Evolutionary conservation across 2,797 vertebrate genomes (phyloP).

Genomic region (Alectoris magna): DNA sequence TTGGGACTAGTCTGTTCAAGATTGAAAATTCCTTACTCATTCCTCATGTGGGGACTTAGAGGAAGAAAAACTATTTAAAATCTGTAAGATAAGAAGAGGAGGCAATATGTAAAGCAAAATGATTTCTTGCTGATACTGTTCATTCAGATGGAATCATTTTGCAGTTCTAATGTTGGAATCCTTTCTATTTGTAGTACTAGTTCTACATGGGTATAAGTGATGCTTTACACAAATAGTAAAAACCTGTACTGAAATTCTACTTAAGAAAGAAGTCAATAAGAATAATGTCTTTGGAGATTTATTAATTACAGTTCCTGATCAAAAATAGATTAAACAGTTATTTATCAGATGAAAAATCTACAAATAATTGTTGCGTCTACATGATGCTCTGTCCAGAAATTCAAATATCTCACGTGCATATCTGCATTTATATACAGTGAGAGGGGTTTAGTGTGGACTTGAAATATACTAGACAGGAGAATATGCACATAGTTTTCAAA

Average conservation of each 20-base stretch:
- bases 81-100: neutral
- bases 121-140: neutral
- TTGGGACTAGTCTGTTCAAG: neutral
- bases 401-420: neutral
- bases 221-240: neutral
- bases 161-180: neutral
- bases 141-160: neutral
- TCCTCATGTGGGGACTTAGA: neutral
- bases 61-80: neutral
- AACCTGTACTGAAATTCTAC: neutral
- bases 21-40: neutral
- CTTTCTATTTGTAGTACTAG: neutral
- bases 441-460: neutral
- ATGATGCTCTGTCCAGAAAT: neutral
- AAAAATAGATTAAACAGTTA: neutral
- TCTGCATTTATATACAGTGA: neutral
- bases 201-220: neutral
- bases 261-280: neutral
- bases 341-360: neutral
- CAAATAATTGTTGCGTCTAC: neutral
- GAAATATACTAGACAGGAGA: neutral
- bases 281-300: neutral
- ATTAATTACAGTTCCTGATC: neutral
- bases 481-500: neutral
- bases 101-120: neutral